These are phyloP conservation scores for Tholera decimalis DNA, from an alignment of 2,888 invertebrate species.

Conservation along the genomic window DNA sequence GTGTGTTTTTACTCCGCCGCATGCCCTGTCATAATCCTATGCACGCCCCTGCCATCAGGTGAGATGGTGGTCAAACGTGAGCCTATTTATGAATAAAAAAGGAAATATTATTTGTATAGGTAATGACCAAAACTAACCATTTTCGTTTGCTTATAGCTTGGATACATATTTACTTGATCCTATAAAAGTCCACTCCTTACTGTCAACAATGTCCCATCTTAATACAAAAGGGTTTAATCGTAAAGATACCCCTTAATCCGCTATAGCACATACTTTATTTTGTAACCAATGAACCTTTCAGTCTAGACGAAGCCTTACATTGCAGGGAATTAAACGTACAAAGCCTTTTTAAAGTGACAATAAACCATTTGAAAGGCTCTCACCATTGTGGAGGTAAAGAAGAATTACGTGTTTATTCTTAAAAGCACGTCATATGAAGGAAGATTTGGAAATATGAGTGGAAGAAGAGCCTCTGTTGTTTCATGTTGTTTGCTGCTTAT, in stretches of 20 bases:
- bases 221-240: constrained; percentile 45
- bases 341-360: constrained; percentile 70
- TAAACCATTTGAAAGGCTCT: constrained; percentile 64
- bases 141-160: not conserved
- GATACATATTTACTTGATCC: constrained; percentile 20
- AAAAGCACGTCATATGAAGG: constrained; percentile 13
- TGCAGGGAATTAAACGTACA: constrained; percentile 73
- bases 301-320: constrained; percentile 86
- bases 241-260: constrained; percentile 58
- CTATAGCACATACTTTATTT: constrained; percentile 57
- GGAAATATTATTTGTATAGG: too few relatives aligned
- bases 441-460: constrained; percentile 3
- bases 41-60: too few relatives aligned
- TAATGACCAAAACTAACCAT: not conserved
- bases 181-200: constrained; percentile 13
- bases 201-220: constrained; percentile 24
- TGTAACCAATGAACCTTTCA: constrained; percentile 65
- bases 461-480: constrained; percentile 10
- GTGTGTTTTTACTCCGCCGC: too few relatives aligned
- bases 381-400: constrained; percentile 25
- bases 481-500: constrained; percentile 17
- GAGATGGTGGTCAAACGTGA: too few relatives aligned
- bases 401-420: constrained; percentile 49
- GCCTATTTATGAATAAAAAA: too few relatives aligned
- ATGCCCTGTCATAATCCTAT: too few relatives aligned